These are phyloP conservation scores for Agrotis exclamationis DNA, from an alignment of 2,888 invertebrate species.

Conservation along the genomic window DNA sequence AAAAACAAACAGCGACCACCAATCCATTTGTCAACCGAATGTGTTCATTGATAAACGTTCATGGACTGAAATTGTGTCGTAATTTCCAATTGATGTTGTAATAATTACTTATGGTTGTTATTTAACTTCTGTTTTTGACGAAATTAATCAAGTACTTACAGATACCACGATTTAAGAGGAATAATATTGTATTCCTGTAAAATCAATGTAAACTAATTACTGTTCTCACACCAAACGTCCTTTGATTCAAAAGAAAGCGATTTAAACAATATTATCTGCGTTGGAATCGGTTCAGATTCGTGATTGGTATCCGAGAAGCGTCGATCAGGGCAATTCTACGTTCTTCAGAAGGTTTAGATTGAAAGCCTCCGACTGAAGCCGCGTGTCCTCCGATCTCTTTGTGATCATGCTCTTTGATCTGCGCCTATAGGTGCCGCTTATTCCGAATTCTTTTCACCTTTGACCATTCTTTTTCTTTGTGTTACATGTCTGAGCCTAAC, in stretches of 20 bases:
- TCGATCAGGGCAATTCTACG: conserved; percentile 67
- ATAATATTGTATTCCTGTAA: neutral
- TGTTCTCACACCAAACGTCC: conserved; percentile 39
- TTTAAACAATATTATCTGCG: conserved; percentile 53
- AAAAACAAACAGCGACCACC: conserved; percentile 12
- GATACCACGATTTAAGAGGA: neutral
- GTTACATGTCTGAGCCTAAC: conserved; percentile 22
- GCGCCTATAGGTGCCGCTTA: conserved; percentile 71
- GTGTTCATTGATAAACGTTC: conserved; percentile 2
- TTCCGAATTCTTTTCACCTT: conserved; percentile 79
- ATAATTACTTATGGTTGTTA: conserved; percentile 6
- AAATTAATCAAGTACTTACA: neutral
- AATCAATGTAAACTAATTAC: conserved; percentile 36
- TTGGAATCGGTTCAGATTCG: conserved; percentile 46
- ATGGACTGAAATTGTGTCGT: neutral
- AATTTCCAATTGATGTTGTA: conserved; percentile 6
- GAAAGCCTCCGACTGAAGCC: conserved; percentile 63
- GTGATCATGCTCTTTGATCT: conserved; percentile 78
- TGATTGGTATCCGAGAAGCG: conserved; percentile 61
- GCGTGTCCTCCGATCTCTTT: conserved; percentile 75
- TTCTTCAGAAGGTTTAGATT: conserved; percentile 62
- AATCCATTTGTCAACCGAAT: conserved; percentile 29
- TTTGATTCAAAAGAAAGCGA: conserved; percentile 56
- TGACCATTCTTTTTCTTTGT: conserved; percentile 76
- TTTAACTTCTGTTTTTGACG: neutral